These are phyloP conservation scores for Epinephelus lanceolatus DNA, from an alignment of 2,113 vertebrate genomes.

Conservation along the genomic window DNA sequence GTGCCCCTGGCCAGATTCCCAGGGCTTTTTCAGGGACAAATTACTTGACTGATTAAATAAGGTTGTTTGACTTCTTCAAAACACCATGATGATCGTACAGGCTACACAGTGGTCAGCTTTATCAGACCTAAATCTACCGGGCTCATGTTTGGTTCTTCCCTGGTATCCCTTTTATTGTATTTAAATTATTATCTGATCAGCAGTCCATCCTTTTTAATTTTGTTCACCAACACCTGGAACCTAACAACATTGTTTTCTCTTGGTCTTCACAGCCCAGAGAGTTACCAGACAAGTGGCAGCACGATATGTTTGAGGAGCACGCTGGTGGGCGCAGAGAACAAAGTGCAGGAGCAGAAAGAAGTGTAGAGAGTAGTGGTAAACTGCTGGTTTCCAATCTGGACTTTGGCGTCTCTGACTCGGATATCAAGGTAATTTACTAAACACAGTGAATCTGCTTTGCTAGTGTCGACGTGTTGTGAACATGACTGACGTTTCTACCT, in stretches of 20 bases:
- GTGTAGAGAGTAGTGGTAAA: slow-evolving; percentile 89
- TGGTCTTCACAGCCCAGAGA: slow-evolving; percentile 90
- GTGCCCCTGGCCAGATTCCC: slow-evolving; percentile 4
- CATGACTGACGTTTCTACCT: neutral
- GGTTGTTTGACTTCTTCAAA: no score
- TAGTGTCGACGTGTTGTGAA: fast-evolving
- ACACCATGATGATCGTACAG: no score
- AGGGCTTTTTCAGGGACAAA: neutral
- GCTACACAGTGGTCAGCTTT: no score
- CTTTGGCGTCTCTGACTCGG: slow-evolving; percentile 95
- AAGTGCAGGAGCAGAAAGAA: slow-evolving; percentile 55
- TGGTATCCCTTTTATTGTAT: no score
- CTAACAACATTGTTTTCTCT: slow-evolving; percentile 14
- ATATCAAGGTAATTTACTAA: slow-evolving; percentile 89
- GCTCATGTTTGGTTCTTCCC: no score
- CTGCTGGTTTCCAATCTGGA: slow-evolving; percentile 96
- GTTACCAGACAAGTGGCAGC: slow-evolving; percentile 97
- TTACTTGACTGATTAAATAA: neutral
- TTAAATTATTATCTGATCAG: neutral
- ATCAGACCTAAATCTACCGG: no score
- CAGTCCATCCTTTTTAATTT: neutral
- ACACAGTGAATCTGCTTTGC: fast-evolving
- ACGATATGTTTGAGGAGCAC: slow-evolving; percentile 94
- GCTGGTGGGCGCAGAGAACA: slow-evolving; percentile 73
- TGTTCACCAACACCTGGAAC: neutral